These are phyloP conservation scores for Empis livida DNA, from an alignment of 2,888 invertebrate species.

Conservation along the genomic window DNA sequence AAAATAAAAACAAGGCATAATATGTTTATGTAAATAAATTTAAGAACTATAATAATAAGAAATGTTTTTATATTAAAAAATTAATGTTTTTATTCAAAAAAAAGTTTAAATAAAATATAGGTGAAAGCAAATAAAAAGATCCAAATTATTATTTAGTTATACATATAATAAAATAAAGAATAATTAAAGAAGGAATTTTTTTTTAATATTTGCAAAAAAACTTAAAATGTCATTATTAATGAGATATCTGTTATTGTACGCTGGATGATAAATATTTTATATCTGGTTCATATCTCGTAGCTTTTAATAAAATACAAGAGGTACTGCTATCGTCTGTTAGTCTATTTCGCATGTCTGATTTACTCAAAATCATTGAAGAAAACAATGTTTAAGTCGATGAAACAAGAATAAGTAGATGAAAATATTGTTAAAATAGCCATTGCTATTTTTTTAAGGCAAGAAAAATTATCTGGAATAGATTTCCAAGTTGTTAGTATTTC, in stretches of 20 bases:
- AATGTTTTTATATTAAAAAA: background rate
- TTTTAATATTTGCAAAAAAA: background rate
- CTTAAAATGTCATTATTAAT: background rate
- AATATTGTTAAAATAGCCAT: slow-evolving; percentile 8
- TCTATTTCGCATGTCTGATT: slow-evolving; percentile 4
- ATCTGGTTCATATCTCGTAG: slow-evolving; percentile 4
- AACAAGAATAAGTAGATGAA: slow-evolving; percentile 9
- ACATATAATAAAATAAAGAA: background rate
- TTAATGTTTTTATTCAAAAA: background rate
- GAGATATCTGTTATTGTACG: background rate
- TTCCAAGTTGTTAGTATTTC: slow-evolving; percentile 8
- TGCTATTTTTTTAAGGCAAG: slow-evolving; percentile 4
- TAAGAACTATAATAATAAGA: background rate
- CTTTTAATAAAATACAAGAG: slow-evolving; percentile 5
- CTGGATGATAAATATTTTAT: slow-evolving; percentile 4
- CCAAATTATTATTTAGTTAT: background rate
- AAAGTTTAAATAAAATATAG: background rate
- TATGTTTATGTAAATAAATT: background rate
- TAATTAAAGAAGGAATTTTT: background rate
- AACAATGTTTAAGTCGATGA: slow-evolving; percentile 7
- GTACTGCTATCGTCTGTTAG: slow-evolving; percentile 3
- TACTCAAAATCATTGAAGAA: slow-evolving; percentile 5
- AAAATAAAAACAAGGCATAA: background rate
- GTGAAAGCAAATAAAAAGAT: background rate
- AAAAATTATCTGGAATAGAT: slow-evolving; percentile 3